Evolutionary conservation across 1,140 invertebrate genomes (phyloP), one percentile per base, ranked within the genome.

Genomic region (Acromyrmex charruanus): DNA sequence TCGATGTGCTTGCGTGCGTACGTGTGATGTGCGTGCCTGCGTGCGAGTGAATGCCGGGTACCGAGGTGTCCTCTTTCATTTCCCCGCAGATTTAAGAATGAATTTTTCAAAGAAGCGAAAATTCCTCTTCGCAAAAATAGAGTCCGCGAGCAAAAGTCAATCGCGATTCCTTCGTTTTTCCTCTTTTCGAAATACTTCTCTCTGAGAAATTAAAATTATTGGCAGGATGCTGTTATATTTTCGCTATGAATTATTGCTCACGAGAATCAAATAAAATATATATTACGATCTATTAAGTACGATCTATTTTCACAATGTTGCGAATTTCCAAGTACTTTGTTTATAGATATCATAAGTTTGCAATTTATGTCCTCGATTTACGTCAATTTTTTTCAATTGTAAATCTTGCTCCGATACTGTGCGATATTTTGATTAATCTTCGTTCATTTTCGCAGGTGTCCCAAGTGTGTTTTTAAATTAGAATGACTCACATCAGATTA

Each of bases 21-120:
- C 12, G 66, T 25, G 31, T 31, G 2, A 28, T 28, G 3, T 31
- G 3, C 31, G 66, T 16, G 39, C 0, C 10, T 68, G n/a, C 21
- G 66, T 25, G 87, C 74, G 74, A 89, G 39, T 44, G 84, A 91
- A 91, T 77, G 85, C 80, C 85, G 89, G 87, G 71, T 90, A 79
- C 82, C 72, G 55, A 9, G 18, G 21, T 71, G 31, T 74, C 31
- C 12, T 74, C 28, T 53, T 65, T 65, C 55, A 6, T 85, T 51
- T 77, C 16, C 31, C 44, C n/a, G 21, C 6, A 35, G 25, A 66
- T 25, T 31, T 28, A 59, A 12, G 9, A 58, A 77, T 10, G 16
- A 10, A 25, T 63, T 44, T 77, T 35, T 14, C 6, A 1, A 55
- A 55, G 3, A 74, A 44, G 39, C 39, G 39, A 31, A 21, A 16